phyloP scores from a whole-genome alignment of 1,140 invertebrate species.

The Zaprionus africanus region DNA sequence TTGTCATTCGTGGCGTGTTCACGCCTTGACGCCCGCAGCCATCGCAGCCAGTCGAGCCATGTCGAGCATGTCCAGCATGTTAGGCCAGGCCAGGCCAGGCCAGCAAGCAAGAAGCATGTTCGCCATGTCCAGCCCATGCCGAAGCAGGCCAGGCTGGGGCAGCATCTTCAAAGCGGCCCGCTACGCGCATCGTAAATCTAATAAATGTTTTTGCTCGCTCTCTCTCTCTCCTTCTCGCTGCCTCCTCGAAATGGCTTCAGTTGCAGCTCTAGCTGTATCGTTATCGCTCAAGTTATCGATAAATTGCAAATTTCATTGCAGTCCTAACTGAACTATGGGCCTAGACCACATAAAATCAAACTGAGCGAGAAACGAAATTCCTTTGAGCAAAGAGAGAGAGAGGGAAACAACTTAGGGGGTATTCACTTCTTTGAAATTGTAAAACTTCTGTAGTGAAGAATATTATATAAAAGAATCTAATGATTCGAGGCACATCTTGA shows the following conservation, averaged over 20 bases:
- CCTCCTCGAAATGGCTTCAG: neutral
- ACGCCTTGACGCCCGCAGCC: slow-evolving; percentile 79
- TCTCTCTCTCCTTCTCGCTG: neutral
- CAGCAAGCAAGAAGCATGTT: slow-evolving; percentile 5
- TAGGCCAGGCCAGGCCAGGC: slow-evolving; percentile 5
- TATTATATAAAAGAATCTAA: too few species aligned
- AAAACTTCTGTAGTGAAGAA: too few species aligned
- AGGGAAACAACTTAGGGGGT: too few species aligned
- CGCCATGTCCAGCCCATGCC: neutral
- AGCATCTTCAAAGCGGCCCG: slow-evolving; percentile 74
- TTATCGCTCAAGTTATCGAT: slow-evolving; percentile 7
- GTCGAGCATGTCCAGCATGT: slow-evolving; percentile 7
- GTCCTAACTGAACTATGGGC: neutral
- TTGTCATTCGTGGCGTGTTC: slow-evolving; percentile 81
- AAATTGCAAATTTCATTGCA: slow-evolving; percentile 11
- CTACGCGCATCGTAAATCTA: slow-evolving; percentile 79
- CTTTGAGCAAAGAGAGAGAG: neutral
- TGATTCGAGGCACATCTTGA: neutral
- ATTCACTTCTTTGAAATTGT: too few species aligned
- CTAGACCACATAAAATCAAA: neutral
- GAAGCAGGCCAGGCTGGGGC: slow-evolving; percentile 1
- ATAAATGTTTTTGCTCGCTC: slow-evolving; percentile 62
- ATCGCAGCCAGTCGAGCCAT: slow-evolving; percentile 31
- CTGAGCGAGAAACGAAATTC: neutral
- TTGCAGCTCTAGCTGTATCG: neutral